These are phyloP conservation scores for Girardinus metallicus DNA, from an alignment of 2,797 vertebrate species.

Conservation along the genomic window DNA sequence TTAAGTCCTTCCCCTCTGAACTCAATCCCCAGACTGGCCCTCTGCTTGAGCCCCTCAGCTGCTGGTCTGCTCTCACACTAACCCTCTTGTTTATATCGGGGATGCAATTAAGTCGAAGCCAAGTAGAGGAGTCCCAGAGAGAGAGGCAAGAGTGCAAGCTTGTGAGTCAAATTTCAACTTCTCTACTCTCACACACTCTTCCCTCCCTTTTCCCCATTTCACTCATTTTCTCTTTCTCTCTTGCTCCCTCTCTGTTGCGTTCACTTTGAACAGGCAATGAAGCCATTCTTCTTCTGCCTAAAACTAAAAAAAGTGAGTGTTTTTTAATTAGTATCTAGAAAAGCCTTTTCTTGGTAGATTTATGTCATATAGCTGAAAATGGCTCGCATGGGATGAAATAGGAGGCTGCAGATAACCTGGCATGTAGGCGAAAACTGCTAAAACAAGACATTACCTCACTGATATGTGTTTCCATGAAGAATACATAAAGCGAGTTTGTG, in stretches of 20 bases:
- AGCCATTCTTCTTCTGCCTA: slow-evolving; percentile 16
- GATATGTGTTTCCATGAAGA: slow-evolving; percentile 50
- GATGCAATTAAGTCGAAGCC: slow-evolving; percentile 88
- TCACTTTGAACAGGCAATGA: slow-evolving; percentile 43
- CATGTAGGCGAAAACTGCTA: slow-evolving; percentile 47
- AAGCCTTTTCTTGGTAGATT: slow-evolving; percentile 37
- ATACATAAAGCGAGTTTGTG: slow-evolving; percentile 2
- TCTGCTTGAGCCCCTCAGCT: slow-evolving; percentile 88
- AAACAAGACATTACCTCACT: slow-evolving; percentile 69
- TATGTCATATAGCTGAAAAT: slow-evolving; percentile 31
- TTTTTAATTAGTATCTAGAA: slow-evolving; percentile 33
- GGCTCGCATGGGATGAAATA: slow-evolving; percentile 47
- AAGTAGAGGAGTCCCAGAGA: slow-evolving; percentile 90
- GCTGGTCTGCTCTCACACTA: slow-evolving; percentile 89
- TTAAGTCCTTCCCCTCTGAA: slow-evolving; percentile 82
- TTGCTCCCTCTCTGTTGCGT: slow-evolving; percentile 19
- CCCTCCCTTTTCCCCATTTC: slow-evolving; percentile 49
- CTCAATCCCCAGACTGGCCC: slow-evolving; percentile 83
- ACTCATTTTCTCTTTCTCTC: slow-evolving; percentile 61
- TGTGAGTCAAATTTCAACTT: slow-evolving; percentile 86
- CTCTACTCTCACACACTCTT: slow-evolving; percentile 58
- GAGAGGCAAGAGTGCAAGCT: slow-evolving; percentile 90
- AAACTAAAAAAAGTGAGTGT: slow-evolving; percentile 23
- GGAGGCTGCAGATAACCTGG: slow-evolving; percentile 50
- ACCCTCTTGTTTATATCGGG: slow-evolving; percentile 92